Percentiles rank a stretch among this genome's conserved stretches.
phyloP scores from a whole-genome alignment of 2,113 vertebrate genomes.

The Oostethus manadensis region DNA sequence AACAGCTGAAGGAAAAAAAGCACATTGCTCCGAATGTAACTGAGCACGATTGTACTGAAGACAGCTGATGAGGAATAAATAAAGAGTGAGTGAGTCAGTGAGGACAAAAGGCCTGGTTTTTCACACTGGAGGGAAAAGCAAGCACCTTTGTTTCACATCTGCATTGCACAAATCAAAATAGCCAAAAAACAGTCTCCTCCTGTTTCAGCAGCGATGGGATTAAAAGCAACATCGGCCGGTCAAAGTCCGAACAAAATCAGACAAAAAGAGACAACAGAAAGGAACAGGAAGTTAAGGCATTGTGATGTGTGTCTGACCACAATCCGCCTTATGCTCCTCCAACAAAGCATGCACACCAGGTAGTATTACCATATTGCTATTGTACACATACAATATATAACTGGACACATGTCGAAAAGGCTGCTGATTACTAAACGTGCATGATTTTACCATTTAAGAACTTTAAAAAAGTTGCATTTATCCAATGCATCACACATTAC shows the following conservation, averaged over 20 bases:
- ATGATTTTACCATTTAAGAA: slow-evolving; percentile 44
- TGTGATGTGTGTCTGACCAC: slow-evolving; percentile 23
- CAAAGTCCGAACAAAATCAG: slow-evolving; percentile 17
- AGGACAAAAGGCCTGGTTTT: slow-evolving; percentile 15
- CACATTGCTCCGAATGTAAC: slow-evolving; percentile 30
- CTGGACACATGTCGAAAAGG: slow-evolving; percentile 48
- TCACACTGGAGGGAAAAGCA: slow-evolving; percentile 15
- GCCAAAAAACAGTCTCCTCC: neutral
- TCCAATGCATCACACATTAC: no score
- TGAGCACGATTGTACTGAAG: slow-evolving; percentile 23
- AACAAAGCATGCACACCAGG: slow-evolving; percentile 51
- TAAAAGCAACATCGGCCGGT: slow-evolving; percentile 45
- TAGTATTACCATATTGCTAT: slow-evolving; percentile 56
- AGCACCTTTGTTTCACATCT: slow-evolving; percentile 31
- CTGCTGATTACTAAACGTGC: slow-evolving; percentile 48
- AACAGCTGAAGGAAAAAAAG: slow-evolving; percentile 28
- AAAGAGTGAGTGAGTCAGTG: slow-evolving; percentile 26
- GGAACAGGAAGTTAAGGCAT: slow-evolving; percentile 49
- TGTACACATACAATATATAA: slow-evolving; percentile 57
- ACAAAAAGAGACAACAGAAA: neutral
- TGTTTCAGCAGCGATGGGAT: slow-evolving; percentile 21
- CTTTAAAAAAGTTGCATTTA: slow-evolving; percentile 13
- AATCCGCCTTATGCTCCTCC: slow-evolving; percentile 19
- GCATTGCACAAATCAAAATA: slow-evolving; percentile 38
- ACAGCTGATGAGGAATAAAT: slow-evolving; percentile 38